Base-by-base conservation (phyloP, 2,888 invertebrate genomes). In the Nephrotoma flavescens region DNA sequence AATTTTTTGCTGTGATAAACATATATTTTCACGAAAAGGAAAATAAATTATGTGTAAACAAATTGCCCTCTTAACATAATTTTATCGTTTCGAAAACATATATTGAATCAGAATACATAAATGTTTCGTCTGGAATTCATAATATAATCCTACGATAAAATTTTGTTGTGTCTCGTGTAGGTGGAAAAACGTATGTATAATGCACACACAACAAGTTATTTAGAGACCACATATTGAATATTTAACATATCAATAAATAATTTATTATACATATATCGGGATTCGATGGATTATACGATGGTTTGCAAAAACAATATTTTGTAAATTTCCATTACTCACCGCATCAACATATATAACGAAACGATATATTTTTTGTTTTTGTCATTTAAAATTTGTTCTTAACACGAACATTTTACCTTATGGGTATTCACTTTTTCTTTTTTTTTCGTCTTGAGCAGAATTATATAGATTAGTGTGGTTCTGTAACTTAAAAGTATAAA, bases 401-500 rank as follows among this genome's bases (percentile, higher is more conserved):
- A 84, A 42, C 84, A 84, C 84, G 84, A 84, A 84, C 84, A 84
- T 42, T 42, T 84, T 84, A 84, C 42, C 84, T 84, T 84, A 84
- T 84, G 84, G 84, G 84, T 84, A 84, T 84, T 42, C 41, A 84
- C 42, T 84, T 84, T 84, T n/a, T 47, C n/a, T n/a, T 31, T 71
- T 19, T 0, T 57, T 57, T 7, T 71, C 71, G 9, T 71, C 71
- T 71, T 71, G 31, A 71, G 71, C 31, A 31, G 71, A 71, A 71
- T 71, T 71, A 71, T 71, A 71, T 71, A 71, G 71, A 71, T 71
- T 71, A 71, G 31, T 71, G 9, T 71, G 9, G 71, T 19, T 19
- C 71, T 71, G 19, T 71, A 71, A 31, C 31, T 71, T 71, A 71
- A 71, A 71, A 57, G 31, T 31, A 71, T 31, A 71, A 71, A 71